Percentiles rank a stretch among this genome's conserved stretches.
Evolutionary conservation across 2,113 vertebrate species (phyloP).

Genomic region (Microcebus murinus): DNA sequence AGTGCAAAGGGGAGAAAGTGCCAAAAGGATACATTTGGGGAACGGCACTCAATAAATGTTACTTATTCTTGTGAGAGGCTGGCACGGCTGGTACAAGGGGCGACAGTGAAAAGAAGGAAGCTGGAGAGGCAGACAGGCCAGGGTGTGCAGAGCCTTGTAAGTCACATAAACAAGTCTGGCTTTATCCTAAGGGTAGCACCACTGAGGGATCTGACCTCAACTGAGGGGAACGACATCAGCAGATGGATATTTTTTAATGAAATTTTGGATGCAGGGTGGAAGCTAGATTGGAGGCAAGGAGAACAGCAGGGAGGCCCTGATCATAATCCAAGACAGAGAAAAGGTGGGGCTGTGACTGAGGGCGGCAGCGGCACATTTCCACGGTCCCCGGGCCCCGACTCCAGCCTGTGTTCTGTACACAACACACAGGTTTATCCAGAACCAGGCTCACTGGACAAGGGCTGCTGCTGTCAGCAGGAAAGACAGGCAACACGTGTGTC

Average conservation of each 20-base stretch:
- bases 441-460: not conserved
- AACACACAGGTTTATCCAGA: not conserved
- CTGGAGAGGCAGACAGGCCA: not conserved
- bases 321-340: not conserved
- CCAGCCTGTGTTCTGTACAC: not conserved
- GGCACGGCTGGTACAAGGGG: not conserved
- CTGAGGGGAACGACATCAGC: not conserved
- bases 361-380: not conserved
- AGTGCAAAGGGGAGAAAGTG: not conserved
- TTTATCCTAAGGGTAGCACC: not conserved
- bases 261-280: not conserved
- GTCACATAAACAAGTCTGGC: not conserved
- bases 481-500: not conserved
- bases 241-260: constrained; percentile 47
- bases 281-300: not conserved
- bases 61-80: not conserved
- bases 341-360: not conserved
- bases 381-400: not conserved
- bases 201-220: not conserved
- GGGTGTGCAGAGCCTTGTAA: not conserved
- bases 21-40: not conserved
- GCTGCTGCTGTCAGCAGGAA: constrained; percentile 24
- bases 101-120: not conserved
- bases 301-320: not conserved
- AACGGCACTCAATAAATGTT: not conserved